A percentile compares a stretch with the other conserved stretches of the same genome.
Evolutionary conservation across 2,888 invertebrate genomes (phyloP).

Genomic region (Microdon myrmicae): DNA sequence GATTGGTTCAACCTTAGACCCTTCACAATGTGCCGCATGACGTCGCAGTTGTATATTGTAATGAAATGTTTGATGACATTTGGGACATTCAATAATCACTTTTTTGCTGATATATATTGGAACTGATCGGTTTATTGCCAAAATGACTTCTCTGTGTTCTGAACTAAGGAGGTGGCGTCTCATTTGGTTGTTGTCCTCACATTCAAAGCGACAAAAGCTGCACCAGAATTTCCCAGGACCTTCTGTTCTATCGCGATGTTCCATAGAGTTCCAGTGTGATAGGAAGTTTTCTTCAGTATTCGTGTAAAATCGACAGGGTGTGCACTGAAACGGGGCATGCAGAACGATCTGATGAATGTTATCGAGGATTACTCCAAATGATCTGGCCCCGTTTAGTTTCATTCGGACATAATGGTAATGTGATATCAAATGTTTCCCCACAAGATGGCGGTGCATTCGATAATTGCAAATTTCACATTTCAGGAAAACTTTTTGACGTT

Average conservation of each 20-base stretch:
- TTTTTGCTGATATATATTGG: slow-evolving; percentile 81
- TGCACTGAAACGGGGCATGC: slow-evolving; percentile 88
- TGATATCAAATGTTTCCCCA: slow-evolving; percentile 87
- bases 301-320: slow-evolving; percentile 84
- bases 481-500: slow-evolving; percentile 71
- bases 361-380: slow-evolving; percentile 75
- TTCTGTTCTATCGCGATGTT: slow-evolving; percentile 68
- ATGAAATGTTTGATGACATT: slow-evolving; percentile 76
- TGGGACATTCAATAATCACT: slow-evolving; percentile 72
- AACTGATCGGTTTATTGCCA: slow-evolving; percentile 82
- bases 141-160: slow-evolving; percentile 78
- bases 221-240: slow-evolving; percentile 77
- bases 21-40: slow-evolving; percentile 71
- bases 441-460: slow-evolving; percentile 74
- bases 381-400: slow-evolving; percentile 70
- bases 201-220: slow-evolving; percentile 78
- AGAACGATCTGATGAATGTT: slow-evolving; percentile 82
- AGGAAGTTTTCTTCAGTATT: slow-evolving; percentile 78
- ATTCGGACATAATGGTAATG: slow-evolving; percentile 85
- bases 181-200: slow-evolving; percentile 74
- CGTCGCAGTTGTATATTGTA: slow-evolving; percentile 79
- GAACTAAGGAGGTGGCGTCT: slow-evolving; percentile 73
- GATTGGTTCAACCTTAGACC: slow-evolving; percentile 56
- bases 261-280: slow-evolving; percentile 78
- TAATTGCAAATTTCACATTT: slow-evolving; percentile 80